Evolutionary conservation across 2,888 invertebrate genomes (phyloP).

Genomic region (Nomada hirtipes): DNA sequence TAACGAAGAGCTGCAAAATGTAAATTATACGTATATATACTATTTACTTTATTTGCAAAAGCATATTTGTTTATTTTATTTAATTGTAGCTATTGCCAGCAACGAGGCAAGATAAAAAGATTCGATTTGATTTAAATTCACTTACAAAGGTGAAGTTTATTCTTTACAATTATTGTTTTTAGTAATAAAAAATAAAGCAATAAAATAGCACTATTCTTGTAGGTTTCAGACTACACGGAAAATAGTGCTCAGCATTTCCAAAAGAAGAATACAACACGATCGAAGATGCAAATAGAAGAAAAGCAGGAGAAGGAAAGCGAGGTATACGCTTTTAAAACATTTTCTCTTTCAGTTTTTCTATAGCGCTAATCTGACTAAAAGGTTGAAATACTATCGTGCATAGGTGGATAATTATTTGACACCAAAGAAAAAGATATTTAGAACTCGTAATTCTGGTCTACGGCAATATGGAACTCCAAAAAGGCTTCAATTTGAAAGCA

Average conservation of each 20-base stretch:
- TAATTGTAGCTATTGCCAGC: slow-evolving; percentile 11
- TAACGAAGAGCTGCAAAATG: not conserved
- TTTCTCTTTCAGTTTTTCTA: not conserved
- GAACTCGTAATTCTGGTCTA: slow-evolving; percentile 28
- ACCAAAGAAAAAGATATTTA: slow-evolving; percentile 49
- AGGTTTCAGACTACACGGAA: slow-evolving; percentile 1
- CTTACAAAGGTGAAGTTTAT: slow-evolving; percentile 13
- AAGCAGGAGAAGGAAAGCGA: not conserved
- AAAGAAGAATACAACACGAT: not conserved
- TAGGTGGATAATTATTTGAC: slow-evolving; percentile 3
- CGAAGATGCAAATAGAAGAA: not conserved
- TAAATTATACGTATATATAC: slow-evolving; percentile 18
- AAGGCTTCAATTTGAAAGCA: slow-evolving; percentile 12
- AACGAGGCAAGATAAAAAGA: not conserved
- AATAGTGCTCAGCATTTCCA: not conserved
- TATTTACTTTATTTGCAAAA: slow-evolving; percentile 2
- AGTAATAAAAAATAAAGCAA: not conserved
- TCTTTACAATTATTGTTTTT: not conserved
- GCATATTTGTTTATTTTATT: not conserved
- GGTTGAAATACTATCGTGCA: not conserved
- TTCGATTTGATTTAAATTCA: slow-evolving; percentile 10
- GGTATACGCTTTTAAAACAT: slow-evolving; percentile 26
- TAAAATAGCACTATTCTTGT: slow-evolving; percentile 4
- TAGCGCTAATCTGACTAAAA: not conserved
- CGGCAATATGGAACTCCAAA: slow-evolving; percentile 32